Evolutionary conservation across 1,140 invertebrate species (phyloP).

Genomic region (Drosophila parvula): DNA sequence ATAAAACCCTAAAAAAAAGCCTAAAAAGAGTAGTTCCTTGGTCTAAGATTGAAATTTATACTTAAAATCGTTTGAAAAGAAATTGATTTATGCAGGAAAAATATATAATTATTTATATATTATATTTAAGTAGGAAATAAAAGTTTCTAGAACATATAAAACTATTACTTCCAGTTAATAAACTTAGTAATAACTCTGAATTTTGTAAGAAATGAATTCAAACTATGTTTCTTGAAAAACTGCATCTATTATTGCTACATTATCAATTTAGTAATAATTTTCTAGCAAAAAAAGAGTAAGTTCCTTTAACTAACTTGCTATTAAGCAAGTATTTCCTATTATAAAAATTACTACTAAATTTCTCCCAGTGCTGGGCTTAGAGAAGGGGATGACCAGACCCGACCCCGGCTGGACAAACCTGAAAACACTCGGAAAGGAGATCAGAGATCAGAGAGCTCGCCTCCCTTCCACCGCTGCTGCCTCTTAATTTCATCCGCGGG

Average conservation of each 20-base stretch:
- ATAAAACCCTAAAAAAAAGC: no score
- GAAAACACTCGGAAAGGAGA: slow-evolving; percentile 57
- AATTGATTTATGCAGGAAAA: background rate
- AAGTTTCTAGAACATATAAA: background rate
- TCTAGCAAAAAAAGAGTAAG: no score
- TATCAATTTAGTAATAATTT: no score
- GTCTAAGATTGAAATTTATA: no score
- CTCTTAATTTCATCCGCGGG: slow-evolving; percentile 44
- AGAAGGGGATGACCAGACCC: slow-evolving; percentile 22
- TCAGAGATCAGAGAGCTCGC: slow-evolving; percentile 66
- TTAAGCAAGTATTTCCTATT: background rate
- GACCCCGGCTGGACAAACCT: slow-evolving; percentile 41
- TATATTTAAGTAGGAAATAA: background rate
- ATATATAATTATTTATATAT: background rate
- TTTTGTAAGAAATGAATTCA: no score
- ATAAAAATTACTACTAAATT: background rate
- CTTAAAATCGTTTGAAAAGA: background rate
- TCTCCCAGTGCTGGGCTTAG: slow-evolving; percentile 4
- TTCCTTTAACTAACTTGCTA: background rate
- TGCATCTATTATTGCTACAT: background rate
- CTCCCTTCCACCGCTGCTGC: slow-evolving; percentile 29
- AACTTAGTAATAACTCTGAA: no score
- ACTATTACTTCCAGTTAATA: background rate
- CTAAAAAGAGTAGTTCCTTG: no score
- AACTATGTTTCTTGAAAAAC: background rate